Evolutionary conservation across 92 coral and sea anemone species (phyloP), one percentile per base, ranked within the genome.

Genomic region (Meandrina meandrites): DNA sequence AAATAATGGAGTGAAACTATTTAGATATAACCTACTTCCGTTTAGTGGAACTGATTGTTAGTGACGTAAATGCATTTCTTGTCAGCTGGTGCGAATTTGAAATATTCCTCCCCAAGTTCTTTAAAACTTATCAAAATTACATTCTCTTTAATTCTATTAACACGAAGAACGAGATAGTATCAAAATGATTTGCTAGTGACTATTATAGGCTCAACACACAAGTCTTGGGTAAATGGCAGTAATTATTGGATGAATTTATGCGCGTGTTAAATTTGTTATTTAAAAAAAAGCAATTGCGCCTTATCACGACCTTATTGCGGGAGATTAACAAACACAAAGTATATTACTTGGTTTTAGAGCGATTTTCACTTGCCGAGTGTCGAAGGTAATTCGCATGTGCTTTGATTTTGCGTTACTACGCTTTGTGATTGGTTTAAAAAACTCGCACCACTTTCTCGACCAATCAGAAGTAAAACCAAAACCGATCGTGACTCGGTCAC

Each of bases 241-340:
- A 72, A 36, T 72, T 72, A 72, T 72, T 72, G 28, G 77, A 35
- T 72, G 19, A 72, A 72, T 60, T 60, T 22, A 60, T 37, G 77
- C 48, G 36, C 50, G 4, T n/a, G n/a, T 4, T 64, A 71, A 72
- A 36, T 37, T 72, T 72, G 30, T 22, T 71, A 72, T 72, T 72
- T 72, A 72, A 72, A 37, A 72, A 37, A 72, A 18, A 19, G 48
- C 77, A 72, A 4, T 34, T 35, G 42, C 27, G 48, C 36, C 77
- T 36, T 72, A 40, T 72, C 42, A 30, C 27, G 19, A 15, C 42
- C 24, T 60, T 22, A 60, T 2, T 64, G 16, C 34, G 16, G 13
- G 70, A 34, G 27, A 13, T 27, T 8, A 9, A 7, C 34, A 64
- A 64, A 64, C 31, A 62, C 21, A 22, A 60, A 21, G 67, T 22